Base-by-base conservation (phyloP, 2,797 vertebrate species). In the Trachurus trachurus region DNA sequence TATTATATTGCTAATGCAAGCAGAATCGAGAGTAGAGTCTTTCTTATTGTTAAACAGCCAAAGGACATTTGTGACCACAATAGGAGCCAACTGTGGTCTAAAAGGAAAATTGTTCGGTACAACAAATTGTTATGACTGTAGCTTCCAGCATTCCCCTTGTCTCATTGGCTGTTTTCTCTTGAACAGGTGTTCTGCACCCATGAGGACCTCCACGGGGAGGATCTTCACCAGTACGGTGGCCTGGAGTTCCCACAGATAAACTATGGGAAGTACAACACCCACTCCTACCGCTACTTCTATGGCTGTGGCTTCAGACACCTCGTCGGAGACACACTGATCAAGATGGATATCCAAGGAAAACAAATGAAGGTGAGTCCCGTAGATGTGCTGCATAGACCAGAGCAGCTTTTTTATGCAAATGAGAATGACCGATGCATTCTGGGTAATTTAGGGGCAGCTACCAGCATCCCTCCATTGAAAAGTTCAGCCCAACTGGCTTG, bases 231-330 rank as follows among this genome's bases (percentile, higher is more conserved):
- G 0, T 95, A 95, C 3, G 96, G 96, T 59, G 97, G 97, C 34
- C 63, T 98, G 72, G 97, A 98, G 88, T 98, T 98, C 83, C 97
- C 97, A 26, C 96, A 97, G 74, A 98, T 98, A 80, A 97, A 98
- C 86, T 98, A 98, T 31, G 37, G 78, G 0, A 73, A 50, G 7
- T 97, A 86, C 93, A 98, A 93, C 50, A 95, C 96, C n/a, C 93
- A 64, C 21, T 95, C 94, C 31, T 98, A 98, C 82, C 93, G 92
- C 42, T 98, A 95, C 93, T 96, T 97, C 90, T 98, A 98, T 0
- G 97, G 96, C 49, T 98, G 97, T 4, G 97, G 97, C n/a, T 97
- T 97, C 85, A 93, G 90, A 75, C 96, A 98, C 81, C 60, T 99
- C n/a, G 88, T 98, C 2, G 96, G 96, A 49, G 94, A 98, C 91